A percentile compares a stretch with the other conserved stretches of the same genome.
Conservation (phyloP, 2,888 invertebrate genomes). For the Mactromeris polynyma region DNA sequence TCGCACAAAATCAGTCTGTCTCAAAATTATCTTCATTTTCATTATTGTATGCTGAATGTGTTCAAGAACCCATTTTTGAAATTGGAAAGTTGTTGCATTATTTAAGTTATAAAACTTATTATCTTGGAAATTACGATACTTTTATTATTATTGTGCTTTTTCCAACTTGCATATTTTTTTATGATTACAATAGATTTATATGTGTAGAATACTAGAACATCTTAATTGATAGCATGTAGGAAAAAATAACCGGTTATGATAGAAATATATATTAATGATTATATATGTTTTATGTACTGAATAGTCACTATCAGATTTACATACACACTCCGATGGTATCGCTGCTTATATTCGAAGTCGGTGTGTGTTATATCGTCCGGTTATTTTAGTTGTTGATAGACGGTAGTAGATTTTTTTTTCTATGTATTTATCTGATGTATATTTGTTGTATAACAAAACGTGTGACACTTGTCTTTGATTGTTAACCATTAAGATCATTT, state of each 20-base stretch:
- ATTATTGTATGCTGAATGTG: background rate
- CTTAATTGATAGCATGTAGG: background rate
- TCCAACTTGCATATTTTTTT: background rate
- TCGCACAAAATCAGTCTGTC: conserved; percentile 11
- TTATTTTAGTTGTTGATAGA: background rate
- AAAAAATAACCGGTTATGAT: background rate
- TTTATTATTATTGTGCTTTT: conserved; percentile 11
- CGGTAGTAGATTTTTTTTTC: background rate
- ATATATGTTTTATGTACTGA: background rate
- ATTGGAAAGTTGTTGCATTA: background rate
- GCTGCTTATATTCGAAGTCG: background rate
- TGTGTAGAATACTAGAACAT: background rate
- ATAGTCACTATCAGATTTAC: background rate
- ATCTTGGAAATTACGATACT: background rate
- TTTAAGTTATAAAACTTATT: background rate
- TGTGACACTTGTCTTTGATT: conserved; percentile 4
- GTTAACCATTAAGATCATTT: background rate
- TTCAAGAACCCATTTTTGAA: background rate
- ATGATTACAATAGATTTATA: background rate
- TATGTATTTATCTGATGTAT: background rate
- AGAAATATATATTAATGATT: background rate
- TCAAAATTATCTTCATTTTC: background rate
- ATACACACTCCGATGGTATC: background rate
- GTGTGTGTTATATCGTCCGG: background rate
- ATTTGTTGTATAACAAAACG: background rate